phyloP scores from a whole-genome alignment of 2,797 vertebrate genomes.

The Otolemur crassicaudatus region DNA sequence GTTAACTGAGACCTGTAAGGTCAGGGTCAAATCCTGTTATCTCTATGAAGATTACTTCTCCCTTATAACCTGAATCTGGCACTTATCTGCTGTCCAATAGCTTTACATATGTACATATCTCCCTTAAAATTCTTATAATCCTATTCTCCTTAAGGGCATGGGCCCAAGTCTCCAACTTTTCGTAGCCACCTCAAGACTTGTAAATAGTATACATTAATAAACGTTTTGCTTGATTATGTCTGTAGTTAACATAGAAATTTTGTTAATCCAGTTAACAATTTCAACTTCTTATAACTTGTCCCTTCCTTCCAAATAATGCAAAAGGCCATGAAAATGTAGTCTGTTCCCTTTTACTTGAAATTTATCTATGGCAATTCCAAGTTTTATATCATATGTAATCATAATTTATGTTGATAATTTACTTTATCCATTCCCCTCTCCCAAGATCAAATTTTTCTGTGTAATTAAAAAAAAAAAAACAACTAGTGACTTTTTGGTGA shows the following conservation, averaged over 20 bases:
- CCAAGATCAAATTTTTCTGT: conserved; percentile 29
- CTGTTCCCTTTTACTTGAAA: conserved; percentile 41
- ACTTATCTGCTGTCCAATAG: background rate
- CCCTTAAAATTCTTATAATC: conserved; percentile 39
- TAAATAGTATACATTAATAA: background rate
- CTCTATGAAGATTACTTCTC: conserved; percentile 22
- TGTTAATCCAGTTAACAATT: background rate
- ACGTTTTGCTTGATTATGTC: background rate
- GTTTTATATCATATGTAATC: conserved; percentile 23
- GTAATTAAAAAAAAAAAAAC: conserved; percentile 39
- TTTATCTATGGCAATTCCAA: conserved; percentile 31
- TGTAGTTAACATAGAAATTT: conserved; percentile 49
- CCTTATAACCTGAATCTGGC: conserved; percentile 3
- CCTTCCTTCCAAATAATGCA: conserved; percentile 41
- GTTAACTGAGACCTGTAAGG: background rate
- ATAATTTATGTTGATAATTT: conserved; percentile 19
- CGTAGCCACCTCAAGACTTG: background rate
- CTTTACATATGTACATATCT: background rate
- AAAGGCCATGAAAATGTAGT: background rate
- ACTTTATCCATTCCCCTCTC: background rate
- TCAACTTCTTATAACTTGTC: conserved; percentile 48
- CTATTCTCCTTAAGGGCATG: background rate
- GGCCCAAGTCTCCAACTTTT: background rate
- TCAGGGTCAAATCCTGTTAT: conserved; percentile 42
- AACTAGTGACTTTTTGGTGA: background rate